Conservation (phyloP, 2,113 vertebrate genomes). For the Paedocypris sp. region DNA sequence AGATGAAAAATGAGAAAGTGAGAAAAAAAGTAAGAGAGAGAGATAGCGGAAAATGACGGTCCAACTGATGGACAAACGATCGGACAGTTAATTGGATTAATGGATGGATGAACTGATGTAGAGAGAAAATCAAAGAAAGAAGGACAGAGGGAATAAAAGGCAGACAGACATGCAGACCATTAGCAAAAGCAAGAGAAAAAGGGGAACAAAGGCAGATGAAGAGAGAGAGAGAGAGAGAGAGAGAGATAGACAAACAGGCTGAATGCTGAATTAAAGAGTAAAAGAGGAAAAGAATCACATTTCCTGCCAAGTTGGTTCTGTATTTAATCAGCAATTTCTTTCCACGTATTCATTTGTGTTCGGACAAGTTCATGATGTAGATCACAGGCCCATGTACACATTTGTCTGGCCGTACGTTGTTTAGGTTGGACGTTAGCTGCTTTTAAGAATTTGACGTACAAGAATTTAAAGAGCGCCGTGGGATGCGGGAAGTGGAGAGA, state of each 20-base stretch:
- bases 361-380: constrained; percentile 4
- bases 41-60: no score
- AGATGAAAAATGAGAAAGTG: no score
- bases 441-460: constrained; percentile 11
- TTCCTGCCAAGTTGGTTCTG: neutral
- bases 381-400: neutral
- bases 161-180: no score
- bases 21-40: no score
- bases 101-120: no score
- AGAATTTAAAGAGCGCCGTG: constrained; percentile 8
- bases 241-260: neutral
- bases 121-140: no score
- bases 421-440: constrained; percentile 16
- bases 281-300: neutral
- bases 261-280: no score
- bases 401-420: constrained; percentile 2
- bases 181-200: no score
- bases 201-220: no score
- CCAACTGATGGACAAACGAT: no score
- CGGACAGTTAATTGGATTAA: no score
- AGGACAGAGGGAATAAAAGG: no score
- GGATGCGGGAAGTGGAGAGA: neutral
- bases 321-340: constrained; percentile 6
- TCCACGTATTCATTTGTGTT: constrained; percentile 4
- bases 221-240: neutral